Percentiles rank a stretch among this genome's conserved stretches.
These are phyloP conservation scores for Drosophila neoperkinsi DNA, from an alignment of 2,888 invertebrate species.

Conservation along the genomic window DNA sequence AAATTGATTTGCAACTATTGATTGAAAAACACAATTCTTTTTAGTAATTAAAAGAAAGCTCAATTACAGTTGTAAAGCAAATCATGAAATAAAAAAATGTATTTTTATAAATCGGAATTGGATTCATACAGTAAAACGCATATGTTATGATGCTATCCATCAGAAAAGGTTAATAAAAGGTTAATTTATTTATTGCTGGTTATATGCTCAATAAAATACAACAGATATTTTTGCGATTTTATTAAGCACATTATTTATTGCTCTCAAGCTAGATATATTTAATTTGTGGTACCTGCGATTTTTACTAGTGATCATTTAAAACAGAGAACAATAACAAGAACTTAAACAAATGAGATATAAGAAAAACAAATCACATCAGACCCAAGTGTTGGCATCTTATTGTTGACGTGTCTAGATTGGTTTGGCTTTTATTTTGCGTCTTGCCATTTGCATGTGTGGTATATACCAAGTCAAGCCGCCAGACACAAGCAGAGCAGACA, in stretches of 20 bases:
- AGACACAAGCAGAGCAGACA: slow-evolving; percentile 12
- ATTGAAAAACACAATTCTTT: neutral
- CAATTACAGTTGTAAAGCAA: neutral
- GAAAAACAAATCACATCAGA: slow-evolving; percentile 6
- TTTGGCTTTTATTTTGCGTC: slow-evolving; percentile 19
- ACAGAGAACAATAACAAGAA: neutral
- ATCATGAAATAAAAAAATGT: neutral
- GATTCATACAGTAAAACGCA: too few species aligned
- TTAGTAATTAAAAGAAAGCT: neutral
- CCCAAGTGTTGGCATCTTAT: slow-evolving; percentile 31
- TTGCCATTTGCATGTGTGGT: slow-evolving; percentile 52
- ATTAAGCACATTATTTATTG: neutral
- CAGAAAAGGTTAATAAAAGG: neutral
- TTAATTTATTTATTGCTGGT: neutral
- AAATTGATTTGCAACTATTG: neutral
- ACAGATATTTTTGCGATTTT: neutral
- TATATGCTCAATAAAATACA: neutral
- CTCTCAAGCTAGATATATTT: neutral
- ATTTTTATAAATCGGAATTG: neutral
- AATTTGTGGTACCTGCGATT: neutral
- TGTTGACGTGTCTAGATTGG: slow-evolving; percentile 28
- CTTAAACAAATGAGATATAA: slow-evolving; percentile 1
- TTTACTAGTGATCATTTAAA: neutral
- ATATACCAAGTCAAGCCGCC: slow-evolving; percentile 15
- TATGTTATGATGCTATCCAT: neutral